A percentile compares a stretch with the other conserved stretches of the same genome.
Evolutionary conservation across 2,797 vertebrate genomes (phyloP).

Genomic region (Microtus californicus): DNA sequence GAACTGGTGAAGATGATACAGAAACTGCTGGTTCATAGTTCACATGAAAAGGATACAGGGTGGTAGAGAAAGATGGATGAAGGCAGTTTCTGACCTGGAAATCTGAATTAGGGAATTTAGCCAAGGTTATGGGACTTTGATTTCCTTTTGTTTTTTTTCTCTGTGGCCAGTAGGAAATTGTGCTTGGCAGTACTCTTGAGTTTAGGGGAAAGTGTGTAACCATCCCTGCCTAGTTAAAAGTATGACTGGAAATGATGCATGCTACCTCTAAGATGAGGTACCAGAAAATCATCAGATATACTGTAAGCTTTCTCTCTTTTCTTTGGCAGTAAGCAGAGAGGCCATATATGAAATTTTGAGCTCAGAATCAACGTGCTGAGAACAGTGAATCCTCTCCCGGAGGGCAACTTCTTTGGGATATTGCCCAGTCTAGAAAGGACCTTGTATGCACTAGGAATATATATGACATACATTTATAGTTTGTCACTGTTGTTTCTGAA

Average conservation of each 20-base stretch:
- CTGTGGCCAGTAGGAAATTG: neutral
- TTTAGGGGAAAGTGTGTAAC: neutral
- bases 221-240: neutral
- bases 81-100: slow-evolving; percentile 23
- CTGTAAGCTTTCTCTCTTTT: neutral
- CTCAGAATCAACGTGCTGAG: neutral
- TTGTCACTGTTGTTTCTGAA: neutral
- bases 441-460: neutral
- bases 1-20: neutral
- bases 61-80: neutral
- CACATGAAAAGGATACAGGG: neutral
- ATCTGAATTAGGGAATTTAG: neutral
- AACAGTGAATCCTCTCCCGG: neutral
- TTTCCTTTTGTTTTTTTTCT: neutral
- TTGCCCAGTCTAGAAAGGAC: neutral
- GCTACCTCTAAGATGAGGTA: neutral
- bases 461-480: neutral
- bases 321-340: slow-evolving; percentile 26
- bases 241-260: neutral
- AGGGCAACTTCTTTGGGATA: slow-evolving; percentile 28
- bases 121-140: neutral
- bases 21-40: neutral
- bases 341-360: neutral
- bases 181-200: neutral
- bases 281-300: neutral